Percentiles rank a stretch among this genome's conserved stretches.
These are phyloP conservation scores for Plebejus melissa DNA, from an alignment of 2,888 invertebrate species.

Conservation along the genomic window DNA sequence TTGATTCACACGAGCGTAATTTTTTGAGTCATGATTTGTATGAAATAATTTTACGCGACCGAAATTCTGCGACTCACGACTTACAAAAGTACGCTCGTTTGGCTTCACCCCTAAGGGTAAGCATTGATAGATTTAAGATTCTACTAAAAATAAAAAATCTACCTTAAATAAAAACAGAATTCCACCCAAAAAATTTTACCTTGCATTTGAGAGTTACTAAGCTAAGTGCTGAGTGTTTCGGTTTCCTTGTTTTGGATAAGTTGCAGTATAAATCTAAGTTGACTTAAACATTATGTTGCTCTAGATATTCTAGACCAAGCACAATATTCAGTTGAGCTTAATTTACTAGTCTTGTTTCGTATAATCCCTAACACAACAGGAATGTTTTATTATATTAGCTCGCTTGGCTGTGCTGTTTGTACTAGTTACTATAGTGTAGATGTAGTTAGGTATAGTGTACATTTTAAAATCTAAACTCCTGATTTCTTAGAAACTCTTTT, in stretches of 20 bases:
- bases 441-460: too few species aligned
- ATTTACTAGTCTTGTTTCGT: background rate
- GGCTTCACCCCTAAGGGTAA: too few species aligned
- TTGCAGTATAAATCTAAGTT: background rate
- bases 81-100: too few species aligned
- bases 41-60: too few species aligned
- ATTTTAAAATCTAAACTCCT: too few species aligned
- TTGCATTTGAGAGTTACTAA: background rate
- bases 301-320: background rate
- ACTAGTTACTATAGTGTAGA: background rate
- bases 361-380: background rate
- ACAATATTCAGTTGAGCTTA: slow-evolving; percentile 1
- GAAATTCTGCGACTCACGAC: too few species aligned
- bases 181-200: background rate
- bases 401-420: background rate
- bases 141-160: too few species aligned
- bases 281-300: background rate
- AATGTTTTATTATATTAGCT: background rate
- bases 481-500: too few species aligned
- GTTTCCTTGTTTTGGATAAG: background rate
- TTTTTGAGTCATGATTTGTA: too few species aligned
- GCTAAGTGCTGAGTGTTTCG: background rate
- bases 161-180: too few species aligned
- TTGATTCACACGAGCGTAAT: too few species aligned
- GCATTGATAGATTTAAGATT: too few species aligned